phyloP scores from a whole-genome alignment of 2,797 vertebrate species.

The Benthosema pterotum region DNA sequence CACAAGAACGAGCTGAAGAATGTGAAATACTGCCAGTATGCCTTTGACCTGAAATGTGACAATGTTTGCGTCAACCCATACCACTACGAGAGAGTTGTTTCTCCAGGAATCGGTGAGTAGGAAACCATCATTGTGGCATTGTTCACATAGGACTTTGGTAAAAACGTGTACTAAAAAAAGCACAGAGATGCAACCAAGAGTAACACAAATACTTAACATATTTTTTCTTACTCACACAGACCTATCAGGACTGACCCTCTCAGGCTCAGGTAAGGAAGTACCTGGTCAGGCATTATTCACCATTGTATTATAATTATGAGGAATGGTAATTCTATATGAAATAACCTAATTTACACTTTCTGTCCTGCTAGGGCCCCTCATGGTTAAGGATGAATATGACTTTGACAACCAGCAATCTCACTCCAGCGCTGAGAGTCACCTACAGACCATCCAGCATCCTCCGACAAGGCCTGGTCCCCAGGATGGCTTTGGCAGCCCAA shows the following conservation, averaged over 20 bases:
- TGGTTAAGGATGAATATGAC: constrained; percentile 97
- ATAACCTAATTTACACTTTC: constrained; percentile 9
- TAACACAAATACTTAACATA: no score
- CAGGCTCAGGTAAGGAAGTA: constrained; percentile 86
- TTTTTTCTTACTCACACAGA: constrained; percentile 78
- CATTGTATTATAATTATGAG: no score
- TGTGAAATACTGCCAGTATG: constrained; percentile 98
- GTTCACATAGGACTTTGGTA: not conserved
- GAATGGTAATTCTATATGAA: not conserved
- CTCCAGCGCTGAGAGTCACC: constrained; percentile 85
- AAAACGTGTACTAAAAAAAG: no score
- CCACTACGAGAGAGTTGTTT: constrained; percentile 97
- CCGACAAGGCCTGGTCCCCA: constrained; percentile 83
- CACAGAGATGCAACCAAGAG: no score
- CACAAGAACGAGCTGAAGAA: constrained; percentile 98
- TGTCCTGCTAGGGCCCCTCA: constrained; percentile 81
- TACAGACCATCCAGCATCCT: constrained; percentile 95
- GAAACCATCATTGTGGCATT: not conserved
- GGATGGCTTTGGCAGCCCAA: constrained; percentile 85
- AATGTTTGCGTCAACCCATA: constrained; percentile 98
- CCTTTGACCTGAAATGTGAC: constrained; percentile 96
- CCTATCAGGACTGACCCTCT: constrained; percentile 92
- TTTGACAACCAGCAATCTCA: constrained; percentile 90
- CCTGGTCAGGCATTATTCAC: not conserved
- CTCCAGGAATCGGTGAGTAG: constrained; percentile 92